These are phyloP conservation scores for Beaufortia kweichowensis DNA, from an alignment of 2,113 vertebrate genomes.

Conservation along the genomic window DNA sequence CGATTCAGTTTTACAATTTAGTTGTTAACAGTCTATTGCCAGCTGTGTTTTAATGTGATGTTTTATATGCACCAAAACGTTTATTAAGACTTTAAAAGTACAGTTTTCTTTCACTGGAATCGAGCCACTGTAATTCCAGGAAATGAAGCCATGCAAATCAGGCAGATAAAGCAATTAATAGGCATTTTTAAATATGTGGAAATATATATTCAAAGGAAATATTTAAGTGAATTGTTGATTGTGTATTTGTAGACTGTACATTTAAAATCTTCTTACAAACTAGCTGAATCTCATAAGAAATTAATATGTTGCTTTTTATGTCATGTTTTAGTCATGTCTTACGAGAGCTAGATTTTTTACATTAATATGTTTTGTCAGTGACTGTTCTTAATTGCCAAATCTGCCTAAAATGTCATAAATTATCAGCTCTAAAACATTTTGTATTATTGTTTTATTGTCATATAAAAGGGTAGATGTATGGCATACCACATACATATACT, in stretches of 20 bases:
- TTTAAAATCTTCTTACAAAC: constrained; percentile 4
- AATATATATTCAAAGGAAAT: not conserved
- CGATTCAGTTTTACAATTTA: not conserved
- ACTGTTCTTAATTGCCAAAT: constrained; percentile 39
- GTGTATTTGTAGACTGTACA: constrained; percentile 21
- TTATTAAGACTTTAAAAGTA: constrained; percentile 22
- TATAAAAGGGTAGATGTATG: constrained; percentile 7
- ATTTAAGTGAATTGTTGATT: not conserved
- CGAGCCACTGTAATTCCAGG: not conserved
- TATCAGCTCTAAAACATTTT: not conserved
- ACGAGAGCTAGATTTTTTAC: not conserved
- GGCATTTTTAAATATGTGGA: too few relatives aligned
- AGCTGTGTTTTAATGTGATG: too few relatives aligned
- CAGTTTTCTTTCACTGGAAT: not conserved
- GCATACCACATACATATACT: constrained; percentile 34
- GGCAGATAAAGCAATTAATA: not conserved
- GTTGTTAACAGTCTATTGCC: too few relatives aligned
- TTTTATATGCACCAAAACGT: constrained; percentile 15
- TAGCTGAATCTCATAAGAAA: not conserved
- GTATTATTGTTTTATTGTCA: constrained; percentile 10
- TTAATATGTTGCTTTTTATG: not conserved
- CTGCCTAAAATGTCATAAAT: constrained; percentile 12
- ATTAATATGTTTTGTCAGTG: not conserved
- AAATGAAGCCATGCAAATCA: constrained; percentile 2
- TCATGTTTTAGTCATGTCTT: not conserved